These are phyloP conservation scores for Anastrepha ludens DNA, from an alignment of 1,140 invertebrate genomes.

Conservation along the genomic window DNA sequence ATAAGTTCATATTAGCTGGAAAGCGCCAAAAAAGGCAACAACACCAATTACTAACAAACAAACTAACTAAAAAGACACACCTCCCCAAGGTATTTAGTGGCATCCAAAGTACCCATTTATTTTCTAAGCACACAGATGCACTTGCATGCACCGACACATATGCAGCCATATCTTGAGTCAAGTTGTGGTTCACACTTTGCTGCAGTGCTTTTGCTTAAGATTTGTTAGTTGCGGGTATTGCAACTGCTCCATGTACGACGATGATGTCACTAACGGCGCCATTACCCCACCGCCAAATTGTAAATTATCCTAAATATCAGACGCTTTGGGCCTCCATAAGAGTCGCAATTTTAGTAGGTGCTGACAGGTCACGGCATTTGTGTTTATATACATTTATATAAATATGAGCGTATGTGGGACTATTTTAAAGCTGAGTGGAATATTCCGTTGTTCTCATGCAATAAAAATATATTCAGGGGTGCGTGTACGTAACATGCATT, in stretches of 20 bases:
- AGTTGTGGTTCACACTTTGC: conserved; percentile 16
- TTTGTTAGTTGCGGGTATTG: background rate
- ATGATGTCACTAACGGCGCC: background rate
- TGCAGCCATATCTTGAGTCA: conserved; percentile 12
- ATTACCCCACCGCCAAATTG: conserved; percentile 7
- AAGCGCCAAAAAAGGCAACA: background rate
- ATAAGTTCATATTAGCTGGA: background rate
- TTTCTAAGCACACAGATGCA: background rate
- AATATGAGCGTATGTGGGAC: background rate
- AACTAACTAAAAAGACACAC: conserved; percentile 31
- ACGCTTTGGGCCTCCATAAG: background rate
- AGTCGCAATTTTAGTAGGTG: conserved; percentile 41
- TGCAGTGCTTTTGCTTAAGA: background rate
- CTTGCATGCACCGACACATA: background rate
- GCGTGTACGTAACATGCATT: background rate
- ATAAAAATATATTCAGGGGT: background rate
- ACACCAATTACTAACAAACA: background rate
- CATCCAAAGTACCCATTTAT: background rate
- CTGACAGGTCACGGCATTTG: conserved; percentile 17
- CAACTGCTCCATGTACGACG: background rate
- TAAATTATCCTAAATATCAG: conserved; percentile 20
- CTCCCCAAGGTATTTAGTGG: conserved; percentile 39
- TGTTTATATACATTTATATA: background rate
- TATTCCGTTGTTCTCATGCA: too few relatives aligned
- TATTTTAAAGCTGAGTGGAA: too few relatives aligned